These are phyloP conservation scores for Diadema setosum DNA, from an alignment of 35 echinoderm and acorn worm genomes.

Conservation along the genomic window DNA sequence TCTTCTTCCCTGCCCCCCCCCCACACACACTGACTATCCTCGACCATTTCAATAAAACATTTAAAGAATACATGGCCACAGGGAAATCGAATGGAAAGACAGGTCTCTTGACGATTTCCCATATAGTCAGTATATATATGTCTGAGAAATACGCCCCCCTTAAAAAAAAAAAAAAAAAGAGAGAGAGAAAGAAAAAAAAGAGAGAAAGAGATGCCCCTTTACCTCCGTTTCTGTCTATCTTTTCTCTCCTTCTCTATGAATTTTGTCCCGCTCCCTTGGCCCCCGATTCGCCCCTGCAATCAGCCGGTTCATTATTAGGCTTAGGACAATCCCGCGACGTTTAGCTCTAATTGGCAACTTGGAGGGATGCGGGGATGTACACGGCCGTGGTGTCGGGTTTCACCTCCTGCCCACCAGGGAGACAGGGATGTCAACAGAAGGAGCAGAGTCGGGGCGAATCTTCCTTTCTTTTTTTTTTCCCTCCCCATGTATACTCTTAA, in stretches of 20 bases:
- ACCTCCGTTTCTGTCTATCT: too few species aligned
- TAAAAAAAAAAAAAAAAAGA: too few species aligned
- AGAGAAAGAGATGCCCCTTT: too few species aligned
- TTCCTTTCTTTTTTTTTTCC: not conserved
- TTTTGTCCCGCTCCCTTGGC: not conserved
- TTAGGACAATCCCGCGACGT: slow-evolving; percentile 23
- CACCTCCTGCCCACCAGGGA: slow-evolving; percentile 3
- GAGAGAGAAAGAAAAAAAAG: too few species aligned
- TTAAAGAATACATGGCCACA: not conserved
- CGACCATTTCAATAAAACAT: slow-evolving; percentile 21
- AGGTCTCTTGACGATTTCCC: slow-evolving; percentile 1
- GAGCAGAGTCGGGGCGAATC: not conserved
- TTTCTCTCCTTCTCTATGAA: too few species aligned
- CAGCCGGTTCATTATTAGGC: slow-evolving; percentile 24
- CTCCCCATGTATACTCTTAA: slow-evolving; percentile 5
- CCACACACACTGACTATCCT: too few species aligned
- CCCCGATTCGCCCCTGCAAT: slow-evolving; percentile 4
- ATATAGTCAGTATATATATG: not conserved
- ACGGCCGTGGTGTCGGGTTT: slow-evolving; percentile 3
- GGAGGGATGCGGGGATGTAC: slow-evolving; percentile 1
- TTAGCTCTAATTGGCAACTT: slow-evolving; percentile 25
- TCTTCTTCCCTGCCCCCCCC: not conserved
- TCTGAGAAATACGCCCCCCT: too few species aligned
- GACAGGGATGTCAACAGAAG: slow-evolving; percentile 9
- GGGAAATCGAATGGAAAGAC: not conserved